phyloP scores from a whole-genome alignment of 1,140 invertebrate species.

The Littorina saxatilis region DNA sequence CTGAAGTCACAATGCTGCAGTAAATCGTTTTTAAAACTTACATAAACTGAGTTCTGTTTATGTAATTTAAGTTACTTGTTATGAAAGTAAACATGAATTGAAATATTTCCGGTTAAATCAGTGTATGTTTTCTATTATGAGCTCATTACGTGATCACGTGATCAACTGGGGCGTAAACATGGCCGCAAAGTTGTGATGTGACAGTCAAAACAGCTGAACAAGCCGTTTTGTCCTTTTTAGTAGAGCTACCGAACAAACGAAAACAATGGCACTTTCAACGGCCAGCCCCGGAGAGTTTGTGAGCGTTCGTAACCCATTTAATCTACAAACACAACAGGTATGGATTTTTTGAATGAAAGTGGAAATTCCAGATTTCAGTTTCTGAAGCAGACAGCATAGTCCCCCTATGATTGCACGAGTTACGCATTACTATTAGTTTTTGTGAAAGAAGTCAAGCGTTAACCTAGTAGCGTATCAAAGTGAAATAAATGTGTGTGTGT shows the following conservation, averaged over 20 bases:
- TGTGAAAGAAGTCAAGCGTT: too few species aligned
- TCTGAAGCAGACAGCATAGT: background rate
- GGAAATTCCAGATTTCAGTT: too few species aligned
- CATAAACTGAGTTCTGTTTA: background rate
- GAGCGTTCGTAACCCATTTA: slow-evolving; percentile 42
- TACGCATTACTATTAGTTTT: too few species aligned
- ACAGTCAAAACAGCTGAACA: background rate
- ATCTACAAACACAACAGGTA: slow-evolving; percentile 57
- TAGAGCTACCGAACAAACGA: background rate
- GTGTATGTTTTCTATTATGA: background rate
- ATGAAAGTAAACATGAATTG: too few species aligned
- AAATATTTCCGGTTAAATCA: too few species aligned
- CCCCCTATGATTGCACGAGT: too few species aligned
- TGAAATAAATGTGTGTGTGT: too few species aligned
- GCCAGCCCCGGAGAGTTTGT: slow-evolving; percentile 16
- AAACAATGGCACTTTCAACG: background rate
- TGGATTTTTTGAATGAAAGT: background rate
- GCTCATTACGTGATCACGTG: slow-evolving; percentile 31
- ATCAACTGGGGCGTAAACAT: slow-evolving; percentile 39
- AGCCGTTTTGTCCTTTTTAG: too few species aligned
- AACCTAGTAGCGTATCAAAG: too few species aligned
- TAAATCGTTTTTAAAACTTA: background rate
- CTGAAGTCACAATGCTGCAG: too few species aligned
- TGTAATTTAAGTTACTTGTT: background rate
- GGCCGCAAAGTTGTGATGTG: slow-evolving; percentile 31